Evolutionary conservation across 2,797 vertebrate genomes (phyloP).

Genomic region (Eulemur rubriventer): DNA sequence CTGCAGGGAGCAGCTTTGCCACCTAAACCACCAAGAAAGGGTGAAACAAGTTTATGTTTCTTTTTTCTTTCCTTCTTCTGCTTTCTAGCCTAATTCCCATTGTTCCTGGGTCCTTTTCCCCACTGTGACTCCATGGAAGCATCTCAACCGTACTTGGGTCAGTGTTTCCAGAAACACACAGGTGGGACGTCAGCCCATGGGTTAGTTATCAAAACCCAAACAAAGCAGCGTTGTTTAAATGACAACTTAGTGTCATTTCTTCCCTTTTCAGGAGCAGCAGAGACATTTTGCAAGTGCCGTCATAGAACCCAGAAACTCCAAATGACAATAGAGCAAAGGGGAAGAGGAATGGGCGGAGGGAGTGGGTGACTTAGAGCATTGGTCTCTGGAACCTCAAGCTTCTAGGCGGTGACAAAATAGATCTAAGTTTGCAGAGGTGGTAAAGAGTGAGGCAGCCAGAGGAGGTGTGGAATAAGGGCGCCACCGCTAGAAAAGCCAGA

Average conservation of each 20-base stretch:
- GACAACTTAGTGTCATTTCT: background rate
- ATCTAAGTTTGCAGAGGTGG: background rate
- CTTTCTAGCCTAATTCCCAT: background rate
- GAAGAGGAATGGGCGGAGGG: background rate
- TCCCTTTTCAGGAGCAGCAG: background rate
- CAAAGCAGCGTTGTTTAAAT: background rate
- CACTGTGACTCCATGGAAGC: background rate
- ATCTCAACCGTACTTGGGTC: background rate
- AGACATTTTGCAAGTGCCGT: background rate
- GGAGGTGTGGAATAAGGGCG: fast-evolving
- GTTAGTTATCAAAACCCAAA: background rate
- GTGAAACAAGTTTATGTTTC: background rate
- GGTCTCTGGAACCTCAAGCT: background rate
- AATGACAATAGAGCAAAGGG: background rate
- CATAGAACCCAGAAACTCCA: background rate
- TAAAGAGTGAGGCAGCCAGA: background rate
- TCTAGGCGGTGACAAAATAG: background rate
- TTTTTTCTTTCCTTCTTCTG: background rate
- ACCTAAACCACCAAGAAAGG: background rate
- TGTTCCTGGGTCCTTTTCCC: background rate
- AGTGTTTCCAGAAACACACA: background rate
- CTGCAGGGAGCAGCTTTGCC: background rate
- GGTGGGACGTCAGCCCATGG: background rate
- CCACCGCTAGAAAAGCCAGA: background rate
- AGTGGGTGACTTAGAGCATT: background rate